Base-by-base conservation (phyloP, 2,888 invertebrate species). In the Protonemura montana region DNA sequence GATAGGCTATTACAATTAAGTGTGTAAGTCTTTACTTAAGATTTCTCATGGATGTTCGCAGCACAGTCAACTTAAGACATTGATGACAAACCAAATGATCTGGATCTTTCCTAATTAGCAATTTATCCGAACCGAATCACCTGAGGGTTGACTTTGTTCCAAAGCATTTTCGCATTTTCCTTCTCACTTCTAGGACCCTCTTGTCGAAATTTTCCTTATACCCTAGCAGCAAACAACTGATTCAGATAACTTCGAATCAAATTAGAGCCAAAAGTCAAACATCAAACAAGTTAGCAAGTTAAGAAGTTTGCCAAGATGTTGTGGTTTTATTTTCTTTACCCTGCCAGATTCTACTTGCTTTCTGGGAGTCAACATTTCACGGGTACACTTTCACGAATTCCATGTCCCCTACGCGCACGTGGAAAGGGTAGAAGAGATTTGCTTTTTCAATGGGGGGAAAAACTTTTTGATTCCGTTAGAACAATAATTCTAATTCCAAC, bases 241-340 rank as follows among this genome's bases (percentile, higher is more conserved):
- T 59, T 59, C 59, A 21, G 59, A 59, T 59, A 59, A 59, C 59
- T 59, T 21, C 6, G 59, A 59, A 59, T 59, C 59, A 59, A 59
- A 59, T 59, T 59, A 59, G 59, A 59, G 3, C 59, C 59, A 21
- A 59, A 59, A 59, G 59, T 59, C 59, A 59, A 59, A 59, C 59
- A 59, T 59, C 59, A 59, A 59, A 59, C 59, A 59, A 59, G 59
- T 59, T 59, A 59, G 59, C 59, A 21, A 59, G 59, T 59, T 59
- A 21, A 21, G 21, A 59, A 59, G 59, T 59, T 59, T 59, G 59
- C 21, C 35, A 21, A 59, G 59, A 59, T 59, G 59, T 13, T 59
- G 59, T 59, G 59, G 59, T 59, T 59, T 10, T 59, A 59, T 21
- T 59, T 35, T 10, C 59, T 59, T 59, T 59, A 59, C 35, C 35